Conservation (phyloP, 2,113 vertebrate genomes). For the Amphilophus citrinellus region DNA sequence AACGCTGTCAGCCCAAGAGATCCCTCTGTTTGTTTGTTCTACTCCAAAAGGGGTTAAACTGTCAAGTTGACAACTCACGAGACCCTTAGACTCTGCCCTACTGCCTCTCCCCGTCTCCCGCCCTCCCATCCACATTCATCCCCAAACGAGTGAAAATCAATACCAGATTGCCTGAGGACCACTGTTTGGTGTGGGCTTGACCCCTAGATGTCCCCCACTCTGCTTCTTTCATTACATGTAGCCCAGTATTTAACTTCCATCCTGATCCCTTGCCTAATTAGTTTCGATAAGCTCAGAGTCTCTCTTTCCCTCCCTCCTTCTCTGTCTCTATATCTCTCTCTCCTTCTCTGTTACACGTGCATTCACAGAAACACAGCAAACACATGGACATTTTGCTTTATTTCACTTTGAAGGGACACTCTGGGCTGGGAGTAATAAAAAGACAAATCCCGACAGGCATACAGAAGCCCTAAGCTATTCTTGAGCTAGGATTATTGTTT, state of each 20-base stretch:
- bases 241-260: conserved; percentile 90
- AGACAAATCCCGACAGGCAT: conserved; percentile 82
- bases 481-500: conserved; percentile 79
- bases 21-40: conserved; percentile 83
- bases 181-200: conserved; percentile 87
- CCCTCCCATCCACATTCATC: conserved; percentile 78
- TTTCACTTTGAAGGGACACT: conserved; percentile 87
- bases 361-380: conserved; percentile 35
- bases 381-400: conserved; percentile 58
- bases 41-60: conserved; percentile 85
- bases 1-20: conserved; percentile 78
- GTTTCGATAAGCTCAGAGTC: conserved; percentile 86
- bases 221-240: conserved; percentile 88
- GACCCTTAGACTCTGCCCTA: conserved; percentile 75
- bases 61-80: conserved; percentile 84
- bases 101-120: conserved; percentile 52
- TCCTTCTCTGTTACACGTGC: conserved; percentile 34
- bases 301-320: conserved; percentile 43
- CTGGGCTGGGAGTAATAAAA: conserved; percentile 85
- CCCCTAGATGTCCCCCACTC: conserved; percentile 84
- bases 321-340: conserved; percentile 16
- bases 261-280: conserved; percentile 91
- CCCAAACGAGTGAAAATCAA: conserved; percentile 89
- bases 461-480: conserved; percentile 57
- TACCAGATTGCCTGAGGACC: conserved; percentile 87